These are phyloP conservation scores for Heliocidaris tuberculata DNA, from an alignment of 35 echinoderm and acorn worm species.

Conservation along the genomic window DNA sequence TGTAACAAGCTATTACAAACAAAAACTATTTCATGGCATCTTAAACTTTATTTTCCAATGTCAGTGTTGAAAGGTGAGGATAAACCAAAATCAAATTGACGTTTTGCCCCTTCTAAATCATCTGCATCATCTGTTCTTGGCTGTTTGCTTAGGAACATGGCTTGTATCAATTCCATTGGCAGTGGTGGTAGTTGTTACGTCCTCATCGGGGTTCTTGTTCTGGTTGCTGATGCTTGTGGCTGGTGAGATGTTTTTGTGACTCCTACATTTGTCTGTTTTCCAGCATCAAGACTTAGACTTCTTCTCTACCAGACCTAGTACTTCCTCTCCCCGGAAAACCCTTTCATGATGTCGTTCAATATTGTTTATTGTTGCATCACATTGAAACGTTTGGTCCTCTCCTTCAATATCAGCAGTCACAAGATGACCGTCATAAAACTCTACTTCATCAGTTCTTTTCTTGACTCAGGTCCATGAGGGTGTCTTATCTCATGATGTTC, in stretches of 20 bases:
- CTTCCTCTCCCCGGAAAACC: background rate
- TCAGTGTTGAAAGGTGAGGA: background rate
- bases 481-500: background rate
- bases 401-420: background rate
- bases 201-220: background rate
- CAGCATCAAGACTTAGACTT: background rate
- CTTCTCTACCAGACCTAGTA: background rate
- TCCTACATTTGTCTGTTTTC: too few species aligned
- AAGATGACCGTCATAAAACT: background rate
- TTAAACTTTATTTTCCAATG: slow-evolving; percentile 37
- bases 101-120: background rate
- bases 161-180: background rate
- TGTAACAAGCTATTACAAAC: too few species aligned
- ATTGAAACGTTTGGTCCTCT: background rate
- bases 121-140: background rate
- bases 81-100: background rate
- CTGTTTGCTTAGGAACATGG: background rate
- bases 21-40: background rate
- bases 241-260: background rate
- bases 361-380: background rate
- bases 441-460: background rate
- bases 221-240: background rate
- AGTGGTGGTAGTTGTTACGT: background rate
- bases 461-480: background rate
- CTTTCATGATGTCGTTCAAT: background rate